Evolutionary conservation across 2,797 vertebrate genomes (phyloP).

Genomic region (Gila robusta): DNA sequence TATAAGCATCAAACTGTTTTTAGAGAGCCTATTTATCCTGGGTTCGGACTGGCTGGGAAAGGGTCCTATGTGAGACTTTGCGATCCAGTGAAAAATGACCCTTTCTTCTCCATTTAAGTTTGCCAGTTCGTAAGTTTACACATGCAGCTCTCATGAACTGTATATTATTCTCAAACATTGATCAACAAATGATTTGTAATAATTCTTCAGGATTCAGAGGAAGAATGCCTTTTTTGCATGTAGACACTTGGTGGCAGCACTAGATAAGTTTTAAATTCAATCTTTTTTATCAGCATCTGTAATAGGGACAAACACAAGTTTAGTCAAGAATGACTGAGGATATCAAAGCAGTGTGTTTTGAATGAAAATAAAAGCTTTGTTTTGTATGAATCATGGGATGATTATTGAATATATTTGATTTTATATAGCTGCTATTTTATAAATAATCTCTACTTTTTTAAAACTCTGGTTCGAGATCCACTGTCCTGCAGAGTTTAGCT

Average conservation of each 20-base stretch:
- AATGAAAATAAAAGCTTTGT: background rate
- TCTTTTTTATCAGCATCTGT: background rate
- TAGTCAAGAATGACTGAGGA: no score
- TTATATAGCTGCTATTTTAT: background rate
- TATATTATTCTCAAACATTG: background rate
- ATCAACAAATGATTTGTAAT: no score
- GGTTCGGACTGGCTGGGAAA: conserved; percentile 55
- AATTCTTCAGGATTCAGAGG: background rate
- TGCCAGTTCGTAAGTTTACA: background rate
- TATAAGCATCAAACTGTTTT: conserved; percentile 45
- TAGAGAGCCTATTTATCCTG: conserved; percentile 50
- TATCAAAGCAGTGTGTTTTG: background rate
- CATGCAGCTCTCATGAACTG: background rate
- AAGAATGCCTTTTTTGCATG: conserved; percentile 1
- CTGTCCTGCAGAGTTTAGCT: background rate
- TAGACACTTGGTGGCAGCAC: conserved; percentile 47
- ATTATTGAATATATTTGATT: background rate
- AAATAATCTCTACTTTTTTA: background rate
- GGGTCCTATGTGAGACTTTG: conserved; percentile 32
- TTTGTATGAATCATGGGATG: background rate
- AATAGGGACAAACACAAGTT: background rate
- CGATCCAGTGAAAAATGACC: conserved; percentile 8
- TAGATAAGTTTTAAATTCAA: conserved; percentile 21
- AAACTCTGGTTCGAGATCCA: background rate
- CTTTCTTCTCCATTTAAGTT: background rate